phyloP scores from a whole-genome alignment of 2,113 vertebrate species.

The Varanus salvator region DNA sequence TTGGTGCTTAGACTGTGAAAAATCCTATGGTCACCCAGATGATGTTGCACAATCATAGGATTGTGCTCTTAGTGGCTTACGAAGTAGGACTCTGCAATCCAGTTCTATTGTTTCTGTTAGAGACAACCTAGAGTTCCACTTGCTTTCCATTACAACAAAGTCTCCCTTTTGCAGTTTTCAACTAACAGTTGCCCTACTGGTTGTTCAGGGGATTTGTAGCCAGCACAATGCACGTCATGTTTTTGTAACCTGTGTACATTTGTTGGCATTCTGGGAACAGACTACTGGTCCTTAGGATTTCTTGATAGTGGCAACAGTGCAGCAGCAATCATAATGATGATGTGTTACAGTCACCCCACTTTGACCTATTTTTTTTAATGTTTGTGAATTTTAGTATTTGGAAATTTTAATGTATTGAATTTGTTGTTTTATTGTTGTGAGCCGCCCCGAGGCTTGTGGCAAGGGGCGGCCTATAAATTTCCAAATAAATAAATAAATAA shows the following conservation, averaged over 20 bases:
- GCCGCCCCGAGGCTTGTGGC: too few relatives aligned
- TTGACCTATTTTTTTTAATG: neutral
- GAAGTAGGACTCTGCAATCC: too few relatives aligned
- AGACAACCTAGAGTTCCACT: neutral
- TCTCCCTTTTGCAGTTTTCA: neutral
- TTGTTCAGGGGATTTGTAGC: neutral
- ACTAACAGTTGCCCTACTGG: neutral
- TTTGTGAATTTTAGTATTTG: too few relatives aligned
- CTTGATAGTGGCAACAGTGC: too few relatives aligned
- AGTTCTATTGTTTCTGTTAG: neutral
- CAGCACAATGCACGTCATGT: neutral
- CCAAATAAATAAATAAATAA: too few relatives aligned
- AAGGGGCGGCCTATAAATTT: too few relatives aligned
- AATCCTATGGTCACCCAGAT: too few relatives aligned
- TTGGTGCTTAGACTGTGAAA: too few relatives aligned
- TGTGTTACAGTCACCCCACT: neutral
- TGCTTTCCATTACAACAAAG: neutral
- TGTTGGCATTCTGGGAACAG: neutral
- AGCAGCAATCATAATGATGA: too few relatives aligned
- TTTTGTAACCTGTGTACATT: neutral
- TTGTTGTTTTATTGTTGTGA: too few relatives aligned
- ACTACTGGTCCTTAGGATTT: neutral
- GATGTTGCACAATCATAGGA: too few relatives aligned
- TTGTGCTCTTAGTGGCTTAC: neutral
- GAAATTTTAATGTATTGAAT: too few relatives aligned